A percentile compares a stretch with the other conserved stretches of the same genome.
These are phyloP conservation scores for Danio choprae DNA, from an alignment of 2,797 vertebrate genomes.

Conservation along the genomic window DNA sequence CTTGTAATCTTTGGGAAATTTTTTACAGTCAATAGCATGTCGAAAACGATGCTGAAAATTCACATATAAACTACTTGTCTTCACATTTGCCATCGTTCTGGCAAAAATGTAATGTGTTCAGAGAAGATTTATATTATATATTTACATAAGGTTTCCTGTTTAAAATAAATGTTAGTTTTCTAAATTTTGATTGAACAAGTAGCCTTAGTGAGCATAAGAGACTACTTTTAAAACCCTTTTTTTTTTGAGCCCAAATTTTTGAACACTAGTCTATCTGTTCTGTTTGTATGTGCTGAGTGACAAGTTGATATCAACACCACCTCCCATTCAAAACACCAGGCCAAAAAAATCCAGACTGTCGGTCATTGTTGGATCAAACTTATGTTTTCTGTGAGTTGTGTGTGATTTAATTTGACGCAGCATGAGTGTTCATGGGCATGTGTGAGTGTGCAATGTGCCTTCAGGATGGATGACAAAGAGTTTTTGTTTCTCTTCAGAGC, in stretches of 20 bases:
- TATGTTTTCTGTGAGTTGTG: background rate
- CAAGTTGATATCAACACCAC: background rate
- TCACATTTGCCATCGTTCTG: too few species aligned
- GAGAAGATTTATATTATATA: too few species aligned
- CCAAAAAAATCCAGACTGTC: background rate
- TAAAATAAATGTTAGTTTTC: too few species aligned
- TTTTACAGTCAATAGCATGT: too few species aligned
- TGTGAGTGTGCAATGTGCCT: slow-evolving; percentile 11
- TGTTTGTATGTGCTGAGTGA: background rate
- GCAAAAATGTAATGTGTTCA: too few species aligned
- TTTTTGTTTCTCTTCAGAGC: slow-evolving; percentile 65
- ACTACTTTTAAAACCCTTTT: background rate
- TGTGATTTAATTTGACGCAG: slow-evolving; percentile 9
- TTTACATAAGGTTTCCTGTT: too few species aligned
- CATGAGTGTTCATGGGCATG: slow-evolving; percentile 15
- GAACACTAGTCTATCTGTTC: background rate
- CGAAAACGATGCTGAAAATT: too few species aligned
- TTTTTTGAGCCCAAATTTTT: background rate
- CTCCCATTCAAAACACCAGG: background rate
- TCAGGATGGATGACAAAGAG: slow-evolving; percentile 65
- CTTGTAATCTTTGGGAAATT: too few species aligned
- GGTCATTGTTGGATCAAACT: background rate
- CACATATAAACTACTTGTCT: too few species aligned
- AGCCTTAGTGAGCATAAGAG: background rate
- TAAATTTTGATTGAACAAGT: background rate